Conservation (phyloP, 2,113 vertebrate species). For the Sceloporus undulatus region DNA sequence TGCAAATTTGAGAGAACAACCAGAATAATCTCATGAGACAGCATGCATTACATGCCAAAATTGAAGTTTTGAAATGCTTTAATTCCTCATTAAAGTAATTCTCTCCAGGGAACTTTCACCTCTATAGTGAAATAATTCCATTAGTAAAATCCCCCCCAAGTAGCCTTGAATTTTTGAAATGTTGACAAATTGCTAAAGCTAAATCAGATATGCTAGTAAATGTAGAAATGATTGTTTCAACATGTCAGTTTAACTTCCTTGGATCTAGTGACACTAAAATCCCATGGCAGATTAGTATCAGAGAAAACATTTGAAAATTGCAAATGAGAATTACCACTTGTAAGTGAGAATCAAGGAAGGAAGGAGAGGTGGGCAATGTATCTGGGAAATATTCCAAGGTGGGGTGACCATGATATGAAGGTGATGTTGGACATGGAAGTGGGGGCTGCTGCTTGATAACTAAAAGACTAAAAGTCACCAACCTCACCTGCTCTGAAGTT, state of each 20-base stretch:
- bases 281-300: neutral
- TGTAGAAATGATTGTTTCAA: neutral
- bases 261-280: neutral
- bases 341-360: neutral
- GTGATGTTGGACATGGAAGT: neutral
- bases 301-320: neutral
- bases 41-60: slow-evolving; percentile 19
- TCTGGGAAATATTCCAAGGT: neutral
- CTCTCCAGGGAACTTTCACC: neutral
- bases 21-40: slow-evolving; percentile 8
- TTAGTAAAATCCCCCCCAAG: neutral
- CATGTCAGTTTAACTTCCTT: slow-evolving; percentile 22
- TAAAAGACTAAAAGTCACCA: too few species aligned
- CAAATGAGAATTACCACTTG: too few species aligned
- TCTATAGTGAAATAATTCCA: slow-evolving; percentile 23
- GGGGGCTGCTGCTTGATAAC: neutral
- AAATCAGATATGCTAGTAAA: neutral
- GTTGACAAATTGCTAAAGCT: neutral
- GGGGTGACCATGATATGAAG: neutral
- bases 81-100: slow-evolving; percentile 36
- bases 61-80: neutral
- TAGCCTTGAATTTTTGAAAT: slow-evolving; percentile 21
- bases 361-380: neutral
- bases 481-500: too few species aligned
- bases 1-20: slow-evolving; percentile 21